A percentile compares a stretch with the other conserved stretches of the same genome.
Conservation (phyloP, 2,113 vertebrate genomes). For the Boleophthalmus pectinirostris region DNA sequence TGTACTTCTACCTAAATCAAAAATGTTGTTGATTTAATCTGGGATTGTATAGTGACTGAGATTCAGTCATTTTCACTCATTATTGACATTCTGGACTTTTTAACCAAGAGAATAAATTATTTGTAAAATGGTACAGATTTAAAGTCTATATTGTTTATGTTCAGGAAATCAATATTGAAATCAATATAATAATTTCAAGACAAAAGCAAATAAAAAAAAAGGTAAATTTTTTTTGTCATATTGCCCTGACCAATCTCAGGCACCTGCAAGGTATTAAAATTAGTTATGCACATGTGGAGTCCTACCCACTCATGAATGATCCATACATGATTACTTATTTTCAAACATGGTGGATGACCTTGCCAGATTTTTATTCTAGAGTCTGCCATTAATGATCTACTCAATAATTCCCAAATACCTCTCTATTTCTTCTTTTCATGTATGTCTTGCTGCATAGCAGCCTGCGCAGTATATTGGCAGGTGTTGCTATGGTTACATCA, state of each 20-base stretch:
- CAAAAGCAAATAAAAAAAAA: too few species aligned
- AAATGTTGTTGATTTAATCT: not conserved
- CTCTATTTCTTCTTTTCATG: not conserved
- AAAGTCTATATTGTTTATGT: too few species aligned
- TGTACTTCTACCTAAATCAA: not conserved
- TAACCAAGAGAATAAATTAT: too few species aligned
- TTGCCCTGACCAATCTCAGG: too few species aligned
- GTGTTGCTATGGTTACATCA: slow-evolving; percentile 57
- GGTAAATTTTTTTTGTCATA: too few species aligned
- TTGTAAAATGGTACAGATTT: too few species aligned
- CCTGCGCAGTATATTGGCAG: slow-evolving; percentile 26
- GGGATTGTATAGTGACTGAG: not conserved
- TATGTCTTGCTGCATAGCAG: not conserved
- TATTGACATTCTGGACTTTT: too few species aligned
- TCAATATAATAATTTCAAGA: too few species aligned
- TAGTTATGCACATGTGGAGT: not conserved
- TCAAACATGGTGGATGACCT: not conserved
- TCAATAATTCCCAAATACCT: not conserved
- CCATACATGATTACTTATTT: not conserved
- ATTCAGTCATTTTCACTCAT: too few species aligned
- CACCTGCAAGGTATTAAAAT: too few species aligned
- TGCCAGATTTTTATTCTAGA: not conserved
- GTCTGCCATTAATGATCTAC: not conserved
- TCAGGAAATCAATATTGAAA: too few species aligned
- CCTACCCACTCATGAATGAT: not conserved